phyloP scores from a whole-genome alignment of 1,140 invertebrate species.

The Orchesella cincta region DNA sequence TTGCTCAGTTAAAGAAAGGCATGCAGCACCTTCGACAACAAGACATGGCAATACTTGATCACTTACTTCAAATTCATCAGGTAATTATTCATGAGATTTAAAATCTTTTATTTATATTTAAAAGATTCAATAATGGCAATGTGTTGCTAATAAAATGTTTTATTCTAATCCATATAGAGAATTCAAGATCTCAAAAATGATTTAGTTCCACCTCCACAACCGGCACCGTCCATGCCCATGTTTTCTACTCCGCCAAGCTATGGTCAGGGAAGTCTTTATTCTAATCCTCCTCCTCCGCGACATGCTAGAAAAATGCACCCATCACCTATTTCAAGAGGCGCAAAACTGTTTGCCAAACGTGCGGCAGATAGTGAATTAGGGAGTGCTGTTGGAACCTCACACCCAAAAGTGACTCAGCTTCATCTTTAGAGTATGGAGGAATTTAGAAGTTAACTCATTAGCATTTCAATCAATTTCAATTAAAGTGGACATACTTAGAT shows the following conservation, averaged over 20 bases:
- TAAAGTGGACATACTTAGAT: too few species aligned
- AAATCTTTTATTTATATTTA: not conserved
- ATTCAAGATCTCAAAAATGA: slow-evolving; percentile 49
- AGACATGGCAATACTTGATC: slow-evolving; percentile 49
- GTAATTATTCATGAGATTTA: slow-evolving; percentile 4
- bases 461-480: too few species aligned
- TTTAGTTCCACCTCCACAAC: slow-evolving; percentile 47
- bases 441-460: too few species aligned
- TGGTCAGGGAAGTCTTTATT: slow-evolving; percentile 18
- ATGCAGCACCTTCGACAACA: slow-evolving; percentile 50
- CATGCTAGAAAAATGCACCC: slow-evolving; percentile 30
- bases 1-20: slow-evolving; percentile 47
- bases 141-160: not conserved
- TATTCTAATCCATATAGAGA: slow-evolving; percentile 32
- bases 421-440: slow-evolving; percentile 49
- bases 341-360: slow-evolving; percentile 42
- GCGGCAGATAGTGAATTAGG: slow-evolving; percentile 31
- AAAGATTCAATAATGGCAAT: not conserved
- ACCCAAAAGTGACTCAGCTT: slow-evolving; percentile 44
- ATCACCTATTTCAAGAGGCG: slow-evolving; percentile 31
- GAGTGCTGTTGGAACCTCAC: slow-evolving; percentile 21
- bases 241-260: slow-evolving; percentile 31
- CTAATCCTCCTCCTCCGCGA: slow-evolving; percentile 16
- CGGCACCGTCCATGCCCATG: slow-evolving; percentile 38
- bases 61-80: slow-evolving; percentile 49